Base-by-base conservation (phyloP, 2,113 vertebrate species). In the Lasiurus borealis region DNA sequence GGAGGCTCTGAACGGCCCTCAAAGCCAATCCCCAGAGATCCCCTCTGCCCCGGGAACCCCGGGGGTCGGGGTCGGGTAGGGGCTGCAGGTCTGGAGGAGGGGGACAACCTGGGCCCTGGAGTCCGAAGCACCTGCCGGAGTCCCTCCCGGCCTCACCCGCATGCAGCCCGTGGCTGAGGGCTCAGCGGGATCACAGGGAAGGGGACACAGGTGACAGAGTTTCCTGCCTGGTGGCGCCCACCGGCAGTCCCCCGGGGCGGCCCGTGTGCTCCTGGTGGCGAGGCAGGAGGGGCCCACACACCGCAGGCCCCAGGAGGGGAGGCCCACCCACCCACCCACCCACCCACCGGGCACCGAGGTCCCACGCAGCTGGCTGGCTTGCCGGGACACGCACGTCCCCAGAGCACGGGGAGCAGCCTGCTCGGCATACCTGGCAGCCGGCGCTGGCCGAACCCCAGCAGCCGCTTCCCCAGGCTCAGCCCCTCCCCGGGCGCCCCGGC, bases 221-320 rank as follows among this genome's bases (percentile, higher is more conserved):
- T n/a, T n/a, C 15, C 11, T 4, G 11, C 52, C 9, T 0, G 0
- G 15, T 0, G 27, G 85, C n/a, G 4, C 25, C 52, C 59, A 2
- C 12, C 57, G 8, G 3, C 29, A 46, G 54, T 4, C 14, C 44
- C 10, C 6, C 0, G 0, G 9, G 15, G 34, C 6, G 76, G 73
- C 48, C 19, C 8, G 6, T 3, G 6, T 3, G 29, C 46, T 36
- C 5, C 23, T 25, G 8, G 27, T 64, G 0, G 52, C 4, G 16
- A 27, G 25, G 54, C 34, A 0, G 0, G 1, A 8, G 21, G 18
- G 44, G 27, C 34, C 48, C 95, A 27, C 19, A 69, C 18, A 52
- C 46, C 48, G 0, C 4, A 75, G 16, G 31, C 64, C 4, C 0
- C 3, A 10, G 31, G 57, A 9, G 1, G 29, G 57, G 31, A 36